Evolutionary conservation across 2,797 vertebrate genomes (phyloP).

Genomic region (Halcyon chelicuti): DNA sequence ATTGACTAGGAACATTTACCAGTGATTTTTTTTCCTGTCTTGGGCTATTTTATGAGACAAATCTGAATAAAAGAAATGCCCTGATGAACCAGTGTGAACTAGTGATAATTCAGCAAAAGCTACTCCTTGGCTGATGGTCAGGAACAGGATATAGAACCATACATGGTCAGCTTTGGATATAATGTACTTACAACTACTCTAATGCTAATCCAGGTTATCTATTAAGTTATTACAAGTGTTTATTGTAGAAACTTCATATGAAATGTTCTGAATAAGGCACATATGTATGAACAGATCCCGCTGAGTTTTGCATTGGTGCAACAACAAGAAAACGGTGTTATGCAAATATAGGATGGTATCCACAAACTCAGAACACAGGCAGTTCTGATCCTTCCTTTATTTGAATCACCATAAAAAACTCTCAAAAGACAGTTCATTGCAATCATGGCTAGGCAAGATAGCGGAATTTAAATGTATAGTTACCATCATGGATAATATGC

Average conservation of each 20-base stretch:
- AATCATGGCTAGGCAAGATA: neutral
- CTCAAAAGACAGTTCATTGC: neutral
- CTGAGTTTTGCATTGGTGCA: neutral
- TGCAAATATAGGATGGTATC: neutral
- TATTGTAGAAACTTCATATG: neutral
- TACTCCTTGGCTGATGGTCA: neutral
- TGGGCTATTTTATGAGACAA: neutral
- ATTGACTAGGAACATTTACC: neutral
- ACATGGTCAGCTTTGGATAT: neutral
- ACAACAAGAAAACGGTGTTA: neutral
- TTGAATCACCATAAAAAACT: neutral
- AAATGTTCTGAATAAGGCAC: neutral
- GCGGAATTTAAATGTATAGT: neutral
- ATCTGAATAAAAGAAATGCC: neutral
- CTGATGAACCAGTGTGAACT: neutral
- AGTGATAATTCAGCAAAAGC: neutral
- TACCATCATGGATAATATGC: neutral
- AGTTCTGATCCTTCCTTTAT: neutral
- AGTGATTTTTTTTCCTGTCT: neutral
- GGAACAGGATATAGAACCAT: neutral
- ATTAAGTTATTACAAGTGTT: neutral
- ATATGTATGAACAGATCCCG: neutral
- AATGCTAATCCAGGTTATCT: neutral
- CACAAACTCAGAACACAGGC: neutral
- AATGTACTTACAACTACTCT: neutral